Conservation (phyloP, 2,797 vertebrate genomes). For the Miichthys miiuy region DNA sequence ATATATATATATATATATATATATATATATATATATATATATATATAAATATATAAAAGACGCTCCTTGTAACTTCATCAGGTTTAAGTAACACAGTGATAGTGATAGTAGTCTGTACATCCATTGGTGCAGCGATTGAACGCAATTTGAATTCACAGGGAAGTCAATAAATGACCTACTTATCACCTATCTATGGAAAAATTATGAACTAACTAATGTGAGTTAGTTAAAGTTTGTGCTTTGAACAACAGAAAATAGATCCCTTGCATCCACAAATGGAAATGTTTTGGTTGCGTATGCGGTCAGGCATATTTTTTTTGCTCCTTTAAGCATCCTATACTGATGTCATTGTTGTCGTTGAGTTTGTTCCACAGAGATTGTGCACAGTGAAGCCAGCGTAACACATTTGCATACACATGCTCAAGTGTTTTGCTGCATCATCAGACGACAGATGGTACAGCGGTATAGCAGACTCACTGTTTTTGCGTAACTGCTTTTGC, state of each 20-base stretch:
- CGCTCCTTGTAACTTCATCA: no score
- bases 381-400: background rate
- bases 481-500: conserved; percentile 38
- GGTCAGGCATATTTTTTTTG: background rate
- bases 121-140: background rate
- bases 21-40: no score
- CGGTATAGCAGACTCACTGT: conserved; percentile 16
- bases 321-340: background rate
- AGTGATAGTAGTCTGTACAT: background rate
- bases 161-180: no score
- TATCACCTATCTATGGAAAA: no score
- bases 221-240: background rate
- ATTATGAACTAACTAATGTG: no score
- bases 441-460: conserved; percentile 50
- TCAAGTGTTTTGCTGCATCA: conserved; percentile 31
- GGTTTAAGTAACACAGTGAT: background rate
- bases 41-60: no score
- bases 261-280: no score
- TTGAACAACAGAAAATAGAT: background rate
- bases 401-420: conserved; percentile 7
- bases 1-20: no score
- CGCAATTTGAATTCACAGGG: no score
- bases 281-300: no score
- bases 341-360: background rate
- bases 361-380: no score